Percentiles rank a stretch among this genome's conserved stretches.
Conservation (phyloP, 2,797 vertebrate species). For the Harpagifer antarcticus region DNA sequence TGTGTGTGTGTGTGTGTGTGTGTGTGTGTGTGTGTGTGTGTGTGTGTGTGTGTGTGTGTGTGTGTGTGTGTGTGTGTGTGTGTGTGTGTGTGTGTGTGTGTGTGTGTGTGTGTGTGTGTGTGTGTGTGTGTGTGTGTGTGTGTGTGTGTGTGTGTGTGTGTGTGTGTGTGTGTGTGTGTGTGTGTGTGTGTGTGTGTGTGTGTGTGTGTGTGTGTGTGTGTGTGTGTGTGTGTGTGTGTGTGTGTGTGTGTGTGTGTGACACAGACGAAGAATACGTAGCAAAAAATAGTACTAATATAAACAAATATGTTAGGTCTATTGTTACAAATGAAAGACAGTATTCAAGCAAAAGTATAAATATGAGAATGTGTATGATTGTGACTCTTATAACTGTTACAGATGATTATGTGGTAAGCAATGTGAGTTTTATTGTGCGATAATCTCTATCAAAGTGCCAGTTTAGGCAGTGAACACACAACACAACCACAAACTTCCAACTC, state of each 20-base stretch:
- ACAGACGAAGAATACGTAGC: too few relatives aligned
- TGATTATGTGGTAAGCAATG: conserved; percentile 1
- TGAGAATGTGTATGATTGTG: not conserved
- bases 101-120: not conserved
- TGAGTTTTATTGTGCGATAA: conserved; percentile 6
- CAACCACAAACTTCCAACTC: conserved; percentile 3
- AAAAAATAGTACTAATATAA: too few relatives aligned
- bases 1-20: not conserved
- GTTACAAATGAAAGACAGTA: too few relatives aligned
- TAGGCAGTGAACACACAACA: conserved; percentile 18
- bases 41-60: not conserved
- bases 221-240: conserved; percentile 16
- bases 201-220: not conserved
- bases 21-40: not conserved
- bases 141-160: not conserved
- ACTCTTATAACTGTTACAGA: not conserved
- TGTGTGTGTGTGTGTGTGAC: conserved; percentile 8
- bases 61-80: not conserved
- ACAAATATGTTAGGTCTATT: too few relatives aligned
- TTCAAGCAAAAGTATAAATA: too few relatives aligned
- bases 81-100: not conserved
- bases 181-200: too few relatives aligned
- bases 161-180: conserved; percentile 11
- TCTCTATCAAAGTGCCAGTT: conserved; percentile 24
- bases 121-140: not conserved